These are phyloP conservation scores for Cerastis leucographa DNA, from an alignment of 2,888 invertebrate species.

Conservation along the genomic window DNA sequence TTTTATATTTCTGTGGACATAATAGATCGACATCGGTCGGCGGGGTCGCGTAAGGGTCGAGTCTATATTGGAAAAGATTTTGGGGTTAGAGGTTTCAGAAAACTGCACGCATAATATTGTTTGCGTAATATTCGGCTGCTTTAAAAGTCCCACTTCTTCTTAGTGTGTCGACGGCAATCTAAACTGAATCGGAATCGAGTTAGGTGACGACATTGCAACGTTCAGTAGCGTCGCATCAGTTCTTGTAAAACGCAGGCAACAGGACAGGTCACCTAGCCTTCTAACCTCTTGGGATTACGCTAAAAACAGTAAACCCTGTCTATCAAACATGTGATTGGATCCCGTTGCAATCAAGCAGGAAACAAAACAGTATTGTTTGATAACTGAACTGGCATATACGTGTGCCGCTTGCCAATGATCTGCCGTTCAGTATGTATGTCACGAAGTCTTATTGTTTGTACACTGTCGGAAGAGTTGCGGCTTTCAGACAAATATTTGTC, in stretches of 20 bases:
- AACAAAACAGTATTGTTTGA: constrained; percentile 42
- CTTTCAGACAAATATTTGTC: constrained; percentile 2
- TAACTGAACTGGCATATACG: constrained; percentile 46
- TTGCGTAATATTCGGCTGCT: not conserved
- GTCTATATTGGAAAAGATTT: not conserved
- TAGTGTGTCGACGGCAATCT: not conserved
- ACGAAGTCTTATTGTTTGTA: constrained; percentile 37
- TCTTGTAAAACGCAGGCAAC: not conserved
- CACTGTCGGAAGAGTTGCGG: not conserved
- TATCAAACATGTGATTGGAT: constrained; percentile 17
- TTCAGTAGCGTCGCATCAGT: not conserved
- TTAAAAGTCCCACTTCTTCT: not conserved
- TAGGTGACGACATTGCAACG: not conserved
- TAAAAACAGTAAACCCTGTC: not conserved
- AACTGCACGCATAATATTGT: not conserved
- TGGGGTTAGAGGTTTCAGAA: not conserved
- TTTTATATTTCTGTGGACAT: too few species aligned
- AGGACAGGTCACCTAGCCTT: not conserved
- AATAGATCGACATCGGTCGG: too few species aligned
- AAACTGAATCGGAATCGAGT: not conserved
- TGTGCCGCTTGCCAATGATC: constrained; percentile 28
- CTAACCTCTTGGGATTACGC: not conserved
- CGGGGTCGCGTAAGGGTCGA: too few species aligned
- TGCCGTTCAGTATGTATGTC: constrained; percentile 32
- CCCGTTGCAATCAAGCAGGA: constrained; percentile 51